Conservation (phyloP, 2,113 vertebrate genomes). For the Nematolebias whitei region DNA sequence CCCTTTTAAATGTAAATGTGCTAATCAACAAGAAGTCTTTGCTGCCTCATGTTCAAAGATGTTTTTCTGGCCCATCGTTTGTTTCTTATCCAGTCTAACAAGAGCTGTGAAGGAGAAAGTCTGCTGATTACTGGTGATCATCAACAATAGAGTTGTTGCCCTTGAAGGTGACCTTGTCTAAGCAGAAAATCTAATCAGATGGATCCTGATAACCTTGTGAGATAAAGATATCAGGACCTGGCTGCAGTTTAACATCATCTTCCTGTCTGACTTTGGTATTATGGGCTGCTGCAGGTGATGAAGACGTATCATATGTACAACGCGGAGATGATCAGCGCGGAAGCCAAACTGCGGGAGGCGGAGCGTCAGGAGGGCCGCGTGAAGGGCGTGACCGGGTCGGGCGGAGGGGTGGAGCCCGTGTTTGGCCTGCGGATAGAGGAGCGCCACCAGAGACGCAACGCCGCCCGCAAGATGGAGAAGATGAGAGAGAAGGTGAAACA, state of each 20-base stretch:
- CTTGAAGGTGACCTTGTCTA: slow-evolving; percentile 12
- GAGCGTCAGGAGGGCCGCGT: slow-evolving; percentile 95
- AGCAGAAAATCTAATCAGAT: slow-evolving; percentile 19
- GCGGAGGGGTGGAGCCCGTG: slow-evolving; percentile 89
- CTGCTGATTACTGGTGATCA: not conserved
- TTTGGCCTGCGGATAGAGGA: slow-evolving; percentile 95
- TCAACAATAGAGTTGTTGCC: not conserved
- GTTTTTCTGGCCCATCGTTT: not conserved
- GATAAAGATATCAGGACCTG: not conserved
- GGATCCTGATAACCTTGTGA: slow-evolving; percentile 18
- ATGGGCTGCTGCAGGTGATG: slow-evolving; percentile 87
- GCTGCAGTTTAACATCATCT: not conserved
- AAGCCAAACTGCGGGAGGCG: slow-evolving; percentile 95
- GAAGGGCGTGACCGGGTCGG: slow-evolving; percentile 75
- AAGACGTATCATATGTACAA: slow-evolving; percentile 99
- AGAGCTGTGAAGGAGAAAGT: slow-evolving; percentile 9
- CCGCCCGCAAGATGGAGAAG: slow-evolving; percentile 99
- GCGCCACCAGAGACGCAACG: slow-evolving; percentile 94
- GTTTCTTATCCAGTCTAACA: not conserved
- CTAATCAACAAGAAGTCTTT: not conserved
- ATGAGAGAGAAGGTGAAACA: slow-evolving; percentile 95
- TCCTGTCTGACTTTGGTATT: slow-evolving; percentile 7
- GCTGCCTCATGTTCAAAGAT: slow-evolving; percentile 1
- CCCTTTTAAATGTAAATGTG: slow-evolving; percentile 7
- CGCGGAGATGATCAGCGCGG: slow-evolving; percentile 92